phyloP scores from a whole-genome alignment of 2,113 vertebrate species.

The Copsychus sechellarum region DNA sequence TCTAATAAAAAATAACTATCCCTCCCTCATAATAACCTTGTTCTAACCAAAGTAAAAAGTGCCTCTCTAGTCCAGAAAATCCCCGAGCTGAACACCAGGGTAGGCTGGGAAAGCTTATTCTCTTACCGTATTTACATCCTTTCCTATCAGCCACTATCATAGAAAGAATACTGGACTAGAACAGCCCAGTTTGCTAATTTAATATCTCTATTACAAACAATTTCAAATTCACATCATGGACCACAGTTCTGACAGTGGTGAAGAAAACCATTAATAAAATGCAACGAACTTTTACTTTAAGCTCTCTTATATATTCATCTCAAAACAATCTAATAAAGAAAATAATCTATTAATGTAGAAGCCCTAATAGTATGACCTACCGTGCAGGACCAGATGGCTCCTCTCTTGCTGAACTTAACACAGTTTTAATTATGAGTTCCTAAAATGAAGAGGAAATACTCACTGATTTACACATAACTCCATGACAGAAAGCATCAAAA shows the following conservation, averaged over 20 bases:
- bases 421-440: conserved; percentile 96
- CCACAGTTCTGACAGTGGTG: background rate
- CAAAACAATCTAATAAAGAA: background rate
- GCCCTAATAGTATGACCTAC: conserved; percentile 69
- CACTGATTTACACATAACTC: background rate
- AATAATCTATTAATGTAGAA: background rate
- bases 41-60: background rate
- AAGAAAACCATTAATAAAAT: background rate
- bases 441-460: conserved; percentile 68
- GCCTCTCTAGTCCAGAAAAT: background rate
- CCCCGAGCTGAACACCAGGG: background rate
- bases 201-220: background rate
- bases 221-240: background rate
- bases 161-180: background rate
- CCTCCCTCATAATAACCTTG: background rate
- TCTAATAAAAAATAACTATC: background rate
- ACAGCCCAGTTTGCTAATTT: background rate
- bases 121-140: background rate
- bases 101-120: background rate
- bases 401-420: conserved; percentile 91
- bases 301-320: background rate
- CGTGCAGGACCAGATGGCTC: conserved; percentile 96
- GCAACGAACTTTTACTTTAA: background rate
- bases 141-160: background rate
- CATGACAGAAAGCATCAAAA: background rate